Evolutionary conservation across 2,888 invertebrate species (phyloP).

Genomic region (Platerodrilus igneus): DNA sequence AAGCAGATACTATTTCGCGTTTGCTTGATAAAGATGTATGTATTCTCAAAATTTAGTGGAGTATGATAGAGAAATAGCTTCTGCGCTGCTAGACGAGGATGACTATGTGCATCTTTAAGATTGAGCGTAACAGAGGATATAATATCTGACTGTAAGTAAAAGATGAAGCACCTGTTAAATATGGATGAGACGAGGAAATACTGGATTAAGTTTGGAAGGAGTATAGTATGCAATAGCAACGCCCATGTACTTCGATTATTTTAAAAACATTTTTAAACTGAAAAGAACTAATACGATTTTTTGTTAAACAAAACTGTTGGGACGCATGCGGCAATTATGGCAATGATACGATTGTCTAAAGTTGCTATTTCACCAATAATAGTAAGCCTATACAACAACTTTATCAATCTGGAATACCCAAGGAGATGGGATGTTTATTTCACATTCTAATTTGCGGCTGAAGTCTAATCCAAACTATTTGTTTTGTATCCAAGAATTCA

Average conservation of each 20-base stretch:
- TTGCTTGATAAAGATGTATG: conserved; percentile 20
- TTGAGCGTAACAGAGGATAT: conserved; percentile 20
- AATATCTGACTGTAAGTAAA: conserved; percentile 23
- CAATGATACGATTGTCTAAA: too few relatives aligned
- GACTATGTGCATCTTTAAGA: conserved; percentile 24
- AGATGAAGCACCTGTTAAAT: conserved; percentile 44
- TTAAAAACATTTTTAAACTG: too few relatives aligned
- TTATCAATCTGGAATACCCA: too few relatives aligned
- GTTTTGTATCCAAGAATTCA: too few relatives aligned
- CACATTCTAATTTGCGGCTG: too few relatives aligned
- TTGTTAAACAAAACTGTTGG: too few relatives aligned
- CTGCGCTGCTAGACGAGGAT: conserved; percentile 20
- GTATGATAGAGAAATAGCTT: conserved; percentile 24
- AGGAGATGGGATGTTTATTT: too few relatives aligned
- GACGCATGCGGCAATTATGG: too few relatives aligned
- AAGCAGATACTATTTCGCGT: conserved; percentile 18
- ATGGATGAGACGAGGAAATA: conserved; percentile 47
- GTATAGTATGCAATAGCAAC: conserved; percentile 44
- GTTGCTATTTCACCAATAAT: too few relatives aligned
- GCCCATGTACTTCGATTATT: conserved; percentile 33
- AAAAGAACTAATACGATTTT: too few relatives aligned
- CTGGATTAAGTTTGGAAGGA: conserved; percentile 46
- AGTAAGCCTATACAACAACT: too few relatives aligned
- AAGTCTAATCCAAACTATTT: too few relatives aligned
- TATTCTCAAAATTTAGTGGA: conserved; percentile 22